Conservation (phyloP, 2,797 vertebrate genomes). For the Schizopygopsis pylzovi region DNA sequence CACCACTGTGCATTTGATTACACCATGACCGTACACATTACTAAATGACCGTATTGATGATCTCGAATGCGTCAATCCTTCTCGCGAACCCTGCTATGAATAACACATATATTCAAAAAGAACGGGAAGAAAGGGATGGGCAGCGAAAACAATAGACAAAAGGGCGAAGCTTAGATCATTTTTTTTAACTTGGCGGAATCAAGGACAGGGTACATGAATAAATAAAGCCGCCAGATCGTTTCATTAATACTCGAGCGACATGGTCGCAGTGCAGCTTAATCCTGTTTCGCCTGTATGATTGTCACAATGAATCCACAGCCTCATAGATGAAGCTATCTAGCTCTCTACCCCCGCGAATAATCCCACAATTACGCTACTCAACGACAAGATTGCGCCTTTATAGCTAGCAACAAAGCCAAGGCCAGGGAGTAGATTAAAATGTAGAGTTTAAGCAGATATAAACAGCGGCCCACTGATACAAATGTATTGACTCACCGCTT, state of each 20-base stretch:
- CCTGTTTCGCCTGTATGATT: slow-evolving; percentile 59
- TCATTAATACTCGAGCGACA: slow-evolving; percentile 37
- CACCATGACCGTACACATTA: neutral
- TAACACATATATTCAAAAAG: slow-evolving; percentile 35
- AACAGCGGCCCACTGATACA: too few species aligned
- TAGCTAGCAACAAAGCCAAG: neutral
- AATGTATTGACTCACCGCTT: too few species aligned
- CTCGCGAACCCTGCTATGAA: too few species aligned
- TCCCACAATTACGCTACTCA: slow-evolving; percentile 7
- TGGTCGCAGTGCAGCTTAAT: slow-evolving; percentile 64
- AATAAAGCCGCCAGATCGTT: slow-evolving; percentile 55
- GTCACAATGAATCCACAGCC: slow-evolving; percentile 58
- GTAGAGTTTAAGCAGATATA: neutral
- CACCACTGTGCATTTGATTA: neutral
- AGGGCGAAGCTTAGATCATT: slow-evolving; percentile 51
- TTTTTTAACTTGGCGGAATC: slow-evolving; percentile 58
- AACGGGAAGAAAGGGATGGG: slow-evolving; percentile 64
- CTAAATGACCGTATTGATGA: slow-evolving; percentile 18
- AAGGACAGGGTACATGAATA: slow-evolving; percentile 18
- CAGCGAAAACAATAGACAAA: slow-evolving; percentile 56
- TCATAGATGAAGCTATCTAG: slow-evolving; percentile 60
- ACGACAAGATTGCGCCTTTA: neutral
- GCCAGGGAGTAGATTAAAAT: neutral
- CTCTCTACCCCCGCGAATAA: slow-evolving; percentile 67
- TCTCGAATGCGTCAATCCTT: slow-evolving; percentile 26